These are phyloP conservation scores for Scopus umbretta DNA, from an alignment of 2,113 vertebrate species.

Conservation along the genomic window DNA sequence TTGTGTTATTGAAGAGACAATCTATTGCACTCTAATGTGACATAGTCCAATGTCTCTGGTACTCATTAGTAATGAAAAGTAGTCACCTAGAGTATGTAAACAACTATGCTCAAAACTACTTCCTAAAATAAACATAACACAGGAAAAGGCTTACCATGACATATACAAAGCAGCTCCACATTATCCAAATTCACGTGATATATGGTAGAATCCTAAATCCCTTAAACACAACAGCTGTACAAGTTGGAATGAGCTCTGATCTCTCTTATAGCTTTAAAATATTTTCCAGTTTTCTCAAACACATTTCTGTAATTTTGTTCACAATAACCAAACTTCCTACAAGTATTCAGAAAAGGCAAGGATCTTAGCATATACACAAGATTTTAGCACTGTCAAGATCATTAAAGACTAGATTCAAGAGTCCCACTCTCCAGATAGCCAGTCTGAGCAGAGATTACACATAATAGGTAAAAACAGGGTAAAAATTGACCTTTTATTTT, in stretches of 20 bases:
- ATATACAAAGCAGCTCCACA: slow-evolving; percentile 3
- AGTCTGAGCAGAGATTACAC: background rate
- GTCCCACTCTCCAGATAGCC: background rate
- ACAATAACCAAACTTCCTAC: background rate
- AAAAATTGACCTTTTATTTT: background rate
- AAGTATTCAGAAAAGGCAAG: background rate
- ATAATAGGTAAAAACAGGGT: background rate
- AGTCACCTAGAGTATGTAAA: background rate
- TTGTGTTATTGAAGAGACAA: background rate
- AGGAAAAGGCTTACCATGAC: background rate
- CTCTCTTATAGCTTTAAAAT: background rate
- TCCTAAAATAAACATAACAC: background rate
- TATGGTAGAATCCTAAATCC: background rate
- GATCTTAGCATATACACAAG: background rate
- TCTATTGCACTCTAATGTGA: background rate
- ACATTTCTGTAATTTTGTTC: background rate
- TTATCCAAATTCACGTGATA: background rate
- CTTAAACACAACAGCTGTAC: background rate
- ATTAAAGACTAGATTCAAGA: background rate
- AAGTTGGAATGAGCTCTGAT: background rate
- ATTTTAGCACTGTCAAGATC: background rate
- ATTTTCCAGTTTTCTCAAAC: background rate
- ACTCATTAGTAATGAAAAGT: background rate
- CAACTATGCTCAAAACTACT: background rate
- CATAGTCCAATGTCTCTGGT: background rate